Conservation (phyloP, 2,797 vertebrate species). For the Pyrocephalus nanus region DNA sequence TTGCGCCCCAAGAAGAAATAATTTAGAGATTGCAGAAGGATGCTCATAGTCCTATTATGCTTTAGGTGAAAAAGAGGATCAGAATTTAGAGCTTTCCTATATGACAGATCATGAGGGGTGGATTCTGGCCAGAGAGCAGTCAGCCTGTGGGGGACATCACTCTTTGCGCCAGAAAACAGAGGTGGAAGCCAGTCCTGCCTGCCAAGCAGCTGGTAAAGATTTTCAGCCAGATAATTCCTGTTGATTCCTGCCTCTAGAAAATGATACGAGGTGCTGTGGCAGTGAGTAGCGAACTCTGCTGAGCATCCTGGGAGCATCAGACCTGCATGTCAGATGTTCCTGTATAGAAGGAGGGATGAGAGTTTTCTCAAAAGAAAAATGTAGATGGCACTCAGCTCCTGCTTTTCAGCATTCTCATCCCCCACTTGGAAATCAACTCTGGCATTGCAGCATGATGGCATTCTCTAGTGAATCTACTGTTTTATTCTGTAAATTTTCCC, state of each 20-base stretch:
- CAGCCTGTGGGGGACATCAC: background rate
- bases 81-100: background rate
- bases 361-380: background rate
- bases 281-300: fast-evolving
- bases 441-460: background rate
- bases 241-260: background rate
- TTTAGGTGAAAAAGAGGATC: background rate
- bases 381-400: background rate
- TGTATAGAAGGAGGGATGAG: background rate
- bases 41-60: background rate
- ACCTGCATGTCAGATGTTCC: background rate
- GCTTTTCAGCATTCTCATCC: background rate
- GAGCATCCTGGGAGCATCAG: background rate
- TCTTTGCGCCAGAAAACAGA: background rate
- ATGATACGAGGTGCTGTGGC: background rate
- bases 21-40: background rate
- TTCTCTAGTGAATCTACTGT: background rate
- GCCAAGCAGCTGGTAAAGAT: background rate
- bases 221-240: background rate
- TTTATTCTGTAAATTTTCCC: background rate
- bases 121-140: background rate
- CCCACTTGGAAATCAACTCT: background rate
- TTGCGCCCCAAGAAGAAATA: background rate
- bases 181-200: background rate
- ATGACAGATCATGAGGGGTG: fast-evolving